phyloP scores from a whole-genome alignment of 2,113 vertebrate genomes.

The Pampusana beccarii region DNA sequence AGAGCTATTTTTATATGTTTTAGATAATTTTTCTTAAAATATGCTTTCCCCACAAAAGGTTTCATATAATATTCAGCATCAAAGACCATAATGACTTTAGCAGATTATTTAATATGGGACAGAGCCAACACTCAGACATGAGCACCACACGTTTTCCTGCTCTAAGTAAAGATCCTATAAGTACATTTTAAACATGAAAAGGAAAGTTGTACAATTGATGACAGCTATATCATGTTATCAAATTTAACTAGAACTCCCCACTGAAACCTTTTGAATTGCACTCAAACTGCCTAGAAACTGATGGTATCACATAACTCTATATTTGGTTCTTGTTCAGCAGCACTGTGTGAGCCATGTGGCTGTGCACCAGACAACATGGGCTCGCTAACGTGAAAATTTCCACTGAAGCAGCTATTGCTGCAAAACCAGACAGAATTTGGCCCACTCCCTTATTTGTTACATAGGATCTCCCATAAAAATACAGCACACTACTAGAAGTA shows the following conservation, averaged over 20 bases:
- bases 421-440: neutral
- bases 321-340: neutral
- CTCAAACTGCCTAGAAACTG: neutral
- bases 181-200: constrained; percentile 16
- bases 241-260: constrained; percentile 19
- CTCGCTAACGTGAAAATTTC: neutral
- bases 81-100: constrained; percentile 58
- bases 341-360: neutral
- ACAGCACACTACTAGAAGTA: neutral
- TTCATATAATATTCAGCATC: constrained; percentile 11
- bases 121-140: constrained; percentile 45
- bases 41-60: neutral
- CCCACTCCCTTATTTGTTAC: neutral
- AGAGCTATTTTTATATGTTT: neutral
- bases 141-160: constrained; percentile 53
- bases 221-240: constrained; percentile 10
- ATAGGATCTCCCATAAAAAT: neutral
- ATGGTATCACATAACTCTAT: neutral
- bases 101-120: constrained; percentile 74
- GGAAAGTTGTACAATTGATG: neutral
- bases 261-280: neutral
- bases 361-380: neutral
- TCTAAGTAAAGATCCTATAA: constrained; percentile 41
- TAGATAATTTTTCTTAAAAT: neutral
- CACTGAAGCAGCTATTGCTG: neutral